phyloP scores from a whole-genome alignment of 2,888 invertebrate genomes.

The Dryococelus australis region DNA sequence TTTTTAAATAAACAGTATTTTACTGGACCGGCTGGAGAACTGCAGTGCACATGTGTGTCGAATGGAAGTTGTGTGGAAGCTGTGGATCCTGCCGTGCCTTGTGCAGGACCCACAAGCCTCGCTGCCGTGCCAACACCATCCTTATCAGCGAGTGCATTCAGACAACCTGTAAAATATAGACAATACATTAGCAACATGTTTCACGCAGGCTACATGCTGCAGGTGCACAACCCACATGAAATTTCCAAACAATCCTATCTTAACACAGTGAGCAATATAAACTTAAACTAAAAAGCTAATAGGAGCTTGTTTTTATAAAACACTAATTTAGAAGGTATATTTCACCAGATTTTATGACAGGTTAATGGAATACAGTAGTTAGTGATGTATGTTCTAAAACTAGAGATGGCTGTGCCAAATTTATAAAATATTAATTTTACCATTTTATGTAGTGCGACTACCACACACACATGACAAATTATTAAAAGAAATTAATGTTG shows the following conservation, averaged over 20 bases:
- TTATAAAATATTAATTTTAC: too few relatives aligned
- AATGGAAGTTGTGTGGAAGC: background rate
- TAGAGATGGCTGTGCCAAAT: too few relatives aligned
- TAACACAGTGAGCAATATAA: too few relatives aligned
- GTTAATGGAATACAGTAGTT: too few relatives aligned
- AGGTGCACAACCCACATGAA: background rate
- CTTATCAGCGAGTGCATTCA: conserved; percentile 8
- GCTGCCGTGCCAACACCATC: background rate
- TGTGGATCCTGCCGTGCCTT: background rate
- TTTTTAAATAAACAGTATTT: background rate
- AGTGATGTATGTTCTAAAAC: too few relatives aligned
- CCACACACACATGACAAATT: too few relatives aligned
- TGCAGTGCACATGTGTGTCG: background rate
- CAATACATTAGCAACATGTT: background rate
- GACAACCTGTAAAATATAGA: background rate
- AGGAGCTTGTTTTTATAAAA: too few relatives aligned
- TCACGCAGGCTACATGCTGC: background rate
- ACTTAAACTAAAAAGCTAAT: too few relatives aligned
- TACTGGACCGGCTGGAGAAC: background rate
- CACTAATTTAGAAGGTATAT: too few relatives aligned
- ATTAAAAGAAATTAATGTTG: too few relatives aligned
- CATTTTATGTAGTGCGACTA: too few relatives aligned
- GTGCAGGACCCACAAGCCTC: background rate
- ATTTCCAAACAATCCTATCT: background rate
- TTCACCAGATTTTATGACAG: too few relatives aligned